phyloP scores from a whole-genome alignment of 2,888 invertebrate genomes.

The Erebia palarica region DNA sequence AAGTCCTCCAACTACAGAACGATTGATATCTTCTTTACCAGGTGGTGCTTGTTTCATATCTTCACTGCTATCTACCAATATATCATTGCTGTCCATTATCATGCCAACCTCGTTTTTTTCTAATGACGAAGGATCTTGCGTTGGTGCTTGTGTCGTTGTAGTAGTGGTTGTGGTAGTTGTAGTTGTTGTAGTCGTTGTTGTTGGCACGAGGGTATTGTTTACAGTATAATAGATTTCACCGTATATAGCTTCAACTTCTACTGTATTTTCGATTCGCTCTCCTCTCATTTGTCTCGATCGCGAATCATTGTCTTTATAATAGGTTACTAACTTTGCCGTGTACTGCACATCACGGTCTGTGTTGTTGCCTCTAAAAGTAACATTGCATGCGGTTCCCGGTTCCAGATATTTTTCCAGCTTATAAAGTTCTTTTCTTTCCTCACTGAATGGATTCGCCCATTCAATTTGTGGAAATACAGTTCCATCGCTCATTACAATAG shows the following conservation, averaged over 20 bases:
- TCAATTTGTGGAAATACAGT: constrained; percentile 82
- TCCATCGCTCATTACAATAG: constrained; percentile 83
- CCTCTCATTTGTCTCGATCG: constrained; percentile 84
- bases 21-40: constrained; percentile 65
- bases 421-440: constrained; percentile 80
- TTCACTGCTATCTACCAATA: constrained; percentile 64
- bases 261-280: constrained; percentile 84
- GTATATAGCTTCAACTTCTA: constrained; percentile 87
- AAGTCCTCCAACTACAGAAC: constrained; percentile 65
- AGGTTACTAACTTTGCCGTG: constrained; percentile 86
- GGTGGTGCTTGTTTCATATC: constrained; percentile 55
- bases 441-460: constrained; percentile 86
- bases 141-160: constrained; percentile 77
- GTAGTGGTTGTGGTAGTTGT: constrained; percentile 84
- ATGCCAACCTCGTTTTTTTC: constrained; percentile 69
- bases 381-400: constrained; percentile 91
- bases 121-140: constrained; percentile 78
- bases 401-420: constrained; percentile 86
- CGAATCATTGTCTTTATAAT: constrained; percentile 84
- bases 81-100: constrained; percentile 59
- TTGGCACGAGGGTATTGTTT: constrained; percentile 90
- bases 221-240: constrained; percentile 89
- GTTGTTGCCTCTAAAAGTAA: constrained; percentile 88
- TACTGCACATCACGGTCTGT: constrained; percentile 90
- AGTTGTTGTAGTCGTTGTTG: constrained; percentile 85